A percentile compares a stretch with the other conserved stretches of the same genome.
Evolutionary conservation across 2,888 invertebrate genomes (phyloP).

Genomic region (Physocephala rufipes): DNA sequence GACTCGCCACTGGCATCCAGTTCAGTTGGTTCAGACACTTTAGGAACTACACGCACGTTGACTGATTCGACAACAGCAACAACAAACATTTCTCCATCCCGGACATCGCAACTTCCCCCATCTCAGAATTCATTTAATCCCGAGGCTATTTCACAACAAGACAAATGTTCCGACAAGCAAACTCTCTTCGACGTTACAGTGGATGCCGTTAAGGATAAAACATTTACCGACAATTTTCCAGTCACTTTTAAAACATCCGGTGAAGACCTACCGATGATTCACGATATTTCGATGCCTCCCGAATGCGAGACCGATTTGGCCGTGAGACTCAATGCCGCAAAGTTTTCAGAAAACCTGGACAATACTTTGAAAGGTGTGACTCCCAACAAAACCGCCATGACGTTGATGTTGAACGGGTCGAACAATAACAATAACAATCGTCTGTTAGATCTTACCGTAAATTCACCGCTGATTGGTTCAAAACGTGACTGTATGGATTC

Average conservation of each 20-base stretch:
- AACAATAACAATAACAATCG: conserved; percentile 61
- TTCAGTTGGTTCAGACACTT: neutral
- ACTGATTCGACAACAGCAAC: neutral
- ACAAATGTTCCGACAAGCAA: conserved; percentile 6
- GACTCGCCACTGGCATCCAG: conserved; percentile 31
- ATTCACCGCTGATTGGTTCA: conserved; percentile 56
- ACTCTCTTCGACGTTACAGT: conserved; percentile 29
- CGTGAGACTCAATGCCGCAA: conserved; percentile 3
- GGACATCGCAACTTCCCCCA: neutral
- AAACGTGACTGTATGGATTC: conserved; percentile 56
- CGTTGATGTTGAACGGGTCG: conserved; percentile 54
- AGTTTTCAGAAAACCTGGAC: conserved; percentile 48
- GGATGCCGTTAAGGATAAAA: neutral
- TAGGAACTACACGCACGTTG: neutral
- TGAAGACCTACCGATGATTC: conserved; percentile 53
- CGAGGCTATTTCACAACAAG: neutral
- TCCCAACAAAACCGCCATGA: conserved; percentile 59
- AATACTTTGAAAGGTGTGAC: conserved; percentile 51
- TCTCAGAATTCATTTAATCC: neutral
- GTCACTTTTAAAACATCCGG: conserved; percentile 42
- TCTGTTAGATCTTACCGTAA: conserved; percentile 54
- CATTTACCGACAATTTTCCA: conserved; percentile 2
- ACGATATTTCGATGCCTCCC: conserved; percentile 57
- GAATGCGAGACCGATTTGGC: conserved; percentile 49
- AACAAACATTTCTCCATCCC: neutral